Evolutionary conservation across 2,888 invertebrate species (phyloP).

Genomic region (Lacanobia wlatinum): DNA sequence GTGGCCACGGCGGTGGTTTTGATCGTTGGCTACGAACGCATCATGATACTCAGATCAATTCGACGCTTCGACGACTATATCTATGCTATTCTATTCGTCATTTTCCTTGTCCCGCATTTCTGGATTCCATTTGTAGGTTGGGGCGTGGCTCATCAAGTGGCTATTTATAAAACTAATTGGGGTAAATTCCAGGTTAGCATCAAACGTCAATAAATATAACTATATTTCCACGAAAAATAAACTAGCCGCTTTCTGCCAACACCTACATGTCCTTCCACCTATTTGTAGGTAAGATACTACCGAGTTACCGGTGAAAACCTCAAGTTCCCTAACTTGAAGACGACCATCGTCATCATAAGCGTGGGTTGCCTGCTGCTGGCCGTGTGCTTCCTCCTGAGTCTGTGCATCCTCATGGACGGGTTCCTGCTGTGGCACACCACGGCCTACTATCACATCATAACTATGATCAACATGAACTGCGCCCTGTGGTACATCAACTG

Average conservation of each 20-base stretch:
- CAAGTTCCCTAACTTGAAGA: constrained; percentile 91
- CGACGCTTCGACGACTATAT: constrained; percentile 93
- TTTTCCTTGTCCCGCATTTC: constrained; percentile 93
- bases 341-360: constrained; percentile 91
- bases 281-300: constrained; percentile 88
- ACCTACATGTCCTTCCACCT: not conserved
- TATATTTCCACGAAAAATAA: not conserved
- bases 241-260: not conserved
- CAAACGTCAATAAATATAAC: not conserved
- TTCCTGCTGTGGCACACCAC: constrained; percentile 92
- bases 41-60: constrained; percentile 91
- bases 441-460: constrained; percentile 92
- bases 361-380: constrained; percentile 92
- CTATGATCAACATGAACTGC: constrained; percentile 94
- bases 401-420: constrained; percentile 92
- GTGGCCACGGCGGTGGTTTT: constrained; percentile 91
- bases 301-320: constrained; percentile 91
- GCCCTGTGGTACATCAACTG: constrained; percentile 94
- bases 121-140: constrained; percentile 93
- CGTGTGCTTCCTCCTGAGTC: constrained; percentile 90
- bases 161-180: constrained; percentile 93
- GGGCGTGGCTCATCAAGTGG: constrained; percentile 93
- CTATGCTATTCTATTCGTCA: constrained; percentile 92
- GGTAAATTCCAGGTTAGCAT: constrained; percentile 91
- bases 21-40: constrained; percentile 91